phyloP scores from a whole-genome alignment of 2,888 invertebrate species.

The Agrotis clavis region DNA sequence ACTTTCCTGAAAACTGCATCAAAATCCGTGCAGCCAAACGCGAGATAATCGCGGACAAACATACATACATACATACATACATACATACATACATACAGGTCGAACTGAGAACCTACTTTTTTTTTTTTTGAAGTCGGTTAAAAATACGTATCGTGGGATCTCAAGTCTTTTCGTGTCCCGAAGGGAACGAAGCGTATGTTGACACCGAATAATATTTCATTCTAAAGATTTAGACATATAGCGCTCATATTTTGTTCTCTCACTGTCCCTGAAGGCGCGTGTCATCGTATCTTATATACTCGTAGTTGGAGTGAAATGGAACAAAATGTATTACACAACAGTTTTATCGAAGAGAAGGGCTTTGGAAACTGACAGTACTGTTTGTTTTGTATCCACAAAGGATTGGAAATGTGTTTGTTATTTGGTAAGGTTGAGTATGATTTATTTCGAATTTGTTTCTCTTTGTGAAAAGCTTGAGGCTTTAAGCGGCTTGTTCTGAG shows the following conservation, averaged over 20 bases:
- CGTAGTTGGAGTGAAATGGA: conserved; percentile 31
- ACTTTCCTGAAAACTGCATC: too few species aligned
- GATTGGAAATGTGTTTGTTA: conserved; percentile 30
- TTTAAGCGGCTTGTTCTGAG: conserved; percentile 15
- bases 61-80: too few species aligned
- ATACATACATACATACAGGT: too few species aligned
- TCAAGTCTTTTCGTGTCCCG: neutral
- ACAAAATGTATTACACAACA: conserved; percentile 23
- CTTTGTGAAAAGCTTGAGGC: neutral
- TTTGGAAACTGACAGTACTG: conserved; percentile 17
- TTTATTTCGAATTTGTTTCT: conserved; percentile 17
- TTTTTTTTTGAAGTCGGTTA: too few species aligned
- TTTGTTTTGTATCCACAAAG: conserved; percentile 22
- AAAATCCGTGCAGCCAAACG: too few species aligned
- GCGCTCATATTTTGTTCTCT: conserved; percentile 11
- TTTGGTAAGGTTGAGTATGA: conserved; percentile 11
- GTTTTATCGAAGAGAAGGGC: conserved; percentile 23
- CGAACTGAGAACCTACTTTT: too few species aligned
- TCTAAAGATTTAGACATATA: conserved; percentile 4
- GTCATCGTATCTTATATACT: conserved; percentile 9
- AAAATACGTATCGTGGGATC: neutral
- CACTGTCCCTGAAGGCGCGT: conserved; percentile 10
- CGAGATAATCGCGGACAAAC: too few species aligned
- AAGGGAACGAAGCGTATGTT: conserved; percentile 8
- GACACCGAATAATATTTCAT: conserved; percentile 16